Evolutionary conservation across 2,797 vertebrate species (phyloP).

Genomic region (Sebastes dallii): DNA sequence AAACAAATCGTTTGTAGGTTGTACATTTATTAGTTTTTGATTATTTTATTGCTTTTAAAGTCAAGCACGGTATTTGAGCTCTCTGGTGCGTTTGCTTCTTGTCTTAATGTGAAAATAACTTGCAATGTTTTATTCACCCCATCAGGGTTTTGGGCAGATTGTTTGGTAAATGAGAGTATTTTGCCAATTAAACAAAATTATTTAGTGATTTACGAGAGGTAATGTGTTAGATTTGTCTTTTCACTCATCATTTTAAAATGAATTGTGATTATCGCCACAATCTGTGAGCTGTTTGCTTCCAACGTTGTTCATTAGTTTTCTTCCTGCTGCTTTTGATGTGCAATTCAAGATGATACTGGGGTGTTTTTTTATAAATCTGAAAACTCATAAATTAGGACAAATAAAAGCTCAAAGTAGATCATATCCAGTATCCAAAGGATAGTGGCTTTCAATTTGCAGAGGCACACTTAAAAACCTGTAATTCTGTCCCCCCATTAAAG

Average conservation of each 20-base stretch:
- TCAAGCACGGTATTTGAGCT: background rate
- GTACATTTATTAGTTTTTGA: background rate
- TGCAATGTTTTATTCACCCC: background rate
- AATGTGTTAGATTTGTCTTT: conserved; percentile 21
- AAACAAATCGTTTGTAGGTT: too few relatives aligned
- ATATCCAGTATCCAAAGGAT: conserved; percentile 5
- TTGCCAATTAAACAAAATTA: conserved; percentile 15
- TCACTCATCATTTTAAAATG: conserved; percentile 6
- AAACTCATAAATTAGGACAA: conserved; percentile 26
- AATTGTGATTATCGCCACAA: conserved; percentile 2
- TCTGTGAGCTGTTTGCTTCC: conserved; percentile 22
- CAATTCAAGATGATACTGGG: background rate
- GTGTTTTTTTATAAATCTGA: conserved; percentile 10
- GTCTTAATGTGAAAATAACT: conserved; percentile 3
- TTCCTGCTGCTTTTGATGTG: conserved; percentile 41
- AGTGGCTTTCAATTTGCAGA: conserved; percentile 6
- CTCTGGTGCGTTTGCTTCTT: background rate
- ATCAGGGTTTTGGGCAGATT: background rate
- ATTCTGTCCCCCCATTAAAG: background rate
- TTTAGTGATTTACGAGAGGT: conserved; percentile 7
- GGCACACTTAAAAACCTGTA: background rate
- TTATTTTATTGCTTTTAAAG: background rate
- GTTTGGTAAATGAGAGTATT: conserved; percentile 17
- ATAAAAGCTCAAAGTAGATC: conserved; percentile 24
- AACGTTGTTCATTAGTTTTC: conserved; percentile 7